Evolutionary conservation across 2,113 vertebrate species (phyloP).

Genomic region (Zingel zingel): DNA sequence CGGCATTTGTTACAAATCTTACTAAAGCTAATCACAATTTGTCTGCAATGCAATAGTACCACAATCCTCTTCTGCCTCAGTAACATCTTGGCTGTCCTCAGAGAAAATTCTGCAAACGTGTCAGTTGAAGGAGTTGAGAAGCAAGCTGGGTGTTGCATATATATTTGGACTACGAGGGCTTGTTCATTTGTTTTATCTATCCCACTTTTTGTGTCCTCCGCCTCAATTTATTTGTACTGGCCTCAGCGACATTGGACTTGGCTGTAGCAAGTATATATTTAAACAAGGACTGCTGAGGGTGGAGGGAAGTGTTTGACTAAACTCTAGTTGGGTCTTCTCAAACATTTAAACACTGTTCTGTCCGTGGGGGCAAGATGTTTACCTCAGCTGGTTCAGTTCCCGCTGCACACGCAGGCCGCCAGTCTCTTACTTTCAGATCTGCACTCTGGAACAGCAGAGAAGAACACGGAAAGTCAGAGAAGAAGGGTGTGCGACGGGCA

Average conservation of each 20-base stretch:
- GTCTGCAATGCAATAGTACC: neutral
- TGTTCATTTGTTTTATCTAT: conserved; percentile 79
- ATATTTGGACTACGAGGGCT: conserved; percentile 70
- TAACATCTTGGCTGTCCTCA: conserved; percentile 32
- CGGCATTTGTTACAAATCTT: neutral
- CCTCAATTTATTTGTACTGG: conserved; percentile 74
- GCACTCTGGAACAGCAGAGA: conserved; percentile 20
- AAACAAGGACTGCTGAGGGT: conserved; percentile 61
- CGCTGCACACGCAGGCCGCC: conserved; percentile 15
- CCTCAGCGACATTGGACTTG: conserved; percentile 54
- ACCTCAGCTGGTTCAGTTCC: conserved; percentile 69
- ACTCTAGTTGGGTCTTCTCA: conserved; percentile 53
- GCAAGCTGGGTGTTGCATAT: conserved; percentile 69
- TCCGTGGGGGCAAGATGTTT: conserved; percentile 66
- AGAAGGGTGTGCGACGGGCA: neutral
- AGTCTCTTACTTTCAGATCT: conserved; percentile 11
- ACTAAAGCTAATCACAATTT: conserved; percentile 13
- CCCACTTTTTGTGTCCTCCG: conserved; percentile 64
- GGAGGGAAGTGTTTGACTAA: conserved; percentile 66
- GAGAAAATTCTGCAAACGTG: conserved; percentile 57
- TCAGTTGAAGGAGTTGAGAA: conserved; percentile 62
- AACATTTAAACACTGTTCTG: conserved; percentile 64
- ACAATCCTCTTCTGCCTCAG: conserved; percentile 10
- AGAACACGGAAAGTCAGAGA: conserved; percentile 8
- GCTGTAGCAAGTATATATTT: conserved; percentile 68